Evolutionary conservation across 2,797 vertebrate species (phyloP), one percentile per base, ranked within the genome.

Genomic region (Channallabes apus): DNA sequence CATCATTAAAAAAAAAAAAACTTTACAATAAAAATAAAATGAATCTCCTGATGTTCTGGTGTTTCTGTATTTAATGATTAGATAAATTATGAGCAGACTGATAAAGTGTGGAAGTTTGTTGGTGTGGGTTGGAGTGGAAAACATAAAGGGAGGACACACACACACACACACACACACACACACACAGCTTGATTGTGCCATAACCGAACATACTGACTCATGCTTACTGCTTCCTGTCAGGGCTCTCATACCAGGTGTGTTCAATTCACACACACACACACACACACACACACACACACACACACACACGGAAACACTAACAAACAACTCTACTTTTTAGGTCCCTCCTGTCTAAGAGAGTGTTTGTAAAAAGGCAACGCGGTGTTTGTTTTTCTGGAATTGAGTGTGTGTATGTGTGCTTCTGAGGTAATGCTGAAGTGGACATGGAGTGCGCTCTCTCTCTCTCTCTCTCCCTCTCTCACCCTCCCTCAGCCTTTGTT

Each of bases 401-500:
- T 65, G 38, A 79, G 84, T 62, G 32, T 85, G 35, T 35, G 35
- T 35, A 24, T 79, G 76, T 78, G 75, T 65, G 22, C 86, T 56
- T 68, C 82, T 85, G 56, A 22, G 84, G 94, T 94, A 94, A 93
- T 92, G 92, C 93, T 80, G 59, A 80, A 80, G 61, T 51, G n/a
- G 38, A 80, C 20, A 17, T 41, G 58, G 76, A 78, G 22, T 80
- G 92, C 54, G 38, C 65, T 59, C 20, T 71, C 54, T 56, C 65
- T 54, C 80, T 68, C 62, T 59, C 80, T 71, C n/a, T 82, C 54
- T 56, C 80, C 69, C 41, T 71, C 54, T 69, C 82, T 62, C 38
- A 41, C 67, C 71, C 46, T 24, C 32, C 46, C 8, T 3, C 22
- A 35, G 15, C 18, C 92, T 95, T 95, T 95, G 95, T 95, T 95